A percentile compares a stretch with the other conserved stretches of the same genome.
These are phyloP conservation scores for Brachyrhaphis roseni DNA, from an alignment of 2,797 vertebrate species.

Conservation along the genomic window DNA sequence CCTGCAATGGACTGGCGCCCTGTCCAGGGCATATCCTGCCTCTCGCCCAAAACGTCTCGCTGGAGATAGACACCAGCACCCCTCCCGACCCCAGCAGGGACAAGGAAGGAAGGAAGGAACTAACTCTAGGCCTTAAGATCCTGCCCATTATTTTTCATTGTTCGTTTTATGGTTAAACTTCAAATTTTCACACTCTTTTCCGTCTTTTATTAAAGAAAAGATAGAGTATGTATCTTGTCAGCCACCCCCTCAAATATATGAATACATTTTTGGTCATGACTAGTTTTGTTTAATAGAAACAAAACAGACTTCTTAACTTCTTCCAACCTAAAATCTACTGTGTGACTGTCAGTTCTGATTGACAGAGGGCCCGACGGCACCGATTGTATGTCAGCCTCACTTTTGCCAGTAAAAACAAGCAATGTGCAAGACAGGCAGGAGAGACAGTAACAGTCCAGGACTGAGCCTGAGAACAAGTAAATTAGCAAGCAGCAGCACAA, in stretches of 20 bases:
- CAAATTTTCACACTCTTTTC: neutral
- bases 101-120: too few species aligned
- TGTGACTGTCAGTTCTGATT: neutral
- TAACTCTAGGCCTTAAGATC: neutral
- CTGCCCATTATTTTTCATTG: neutral
- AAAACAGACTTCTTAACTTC: neutral
- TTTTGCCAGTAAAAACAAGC: neutral
- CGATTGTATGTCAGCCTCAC: neutral
- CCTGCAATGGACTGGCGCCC: too few species aligned
- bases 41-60: too few species aligned
- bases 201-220: too few species aligned
- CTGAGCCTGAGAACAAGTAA: neutral
- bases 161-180: neutral
- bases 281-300: neutral
- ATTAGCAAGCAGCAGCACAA: neutral
- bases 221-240: too few species aligned
- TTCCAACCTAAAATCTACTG: neutral
- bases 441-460: neutral
- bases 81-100: too few species aligned
- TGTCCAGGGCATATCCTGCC: too few species aligned
- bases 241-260: too few species aligned
- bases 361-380: neutral
- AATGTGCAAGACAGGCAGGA: neutral
- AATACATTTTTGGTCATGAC: too few species aligned
- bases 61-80: too few species aligned